These are phyloP conservation scores for Perodicticus potto DNA, from an alignment of 2,797 vertebrate genomes.

Conservation along the genomic window DNA sequence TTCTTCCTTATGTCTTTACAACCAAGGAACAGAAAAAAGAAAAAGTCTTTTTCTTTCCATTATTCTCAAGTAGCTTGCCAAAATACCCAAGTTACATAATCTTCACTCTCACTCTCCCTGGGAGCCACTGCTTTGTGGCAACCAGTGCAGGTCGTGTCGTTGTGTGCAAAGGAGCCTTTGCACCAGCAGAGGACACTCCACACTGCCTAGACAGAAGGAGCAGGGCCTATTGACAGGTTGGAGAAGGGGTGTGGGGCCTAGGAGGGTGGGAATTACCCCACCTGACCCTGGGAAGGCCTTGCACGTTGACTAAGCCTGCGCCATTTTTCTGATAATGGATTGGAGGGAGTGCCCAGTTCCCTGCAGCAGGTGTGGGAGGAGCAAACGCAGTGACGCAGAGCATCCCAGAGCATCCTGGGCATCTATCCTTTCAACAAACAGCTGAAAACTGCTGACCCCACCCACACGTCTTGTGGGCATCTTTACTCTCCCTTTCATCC, in stretches of 20 bases:
- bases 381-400: constrained; percentile 44
- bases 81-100: background rate
- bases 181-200: constrained; percentile 79
- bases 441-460: background rate
- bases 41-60: background rate
- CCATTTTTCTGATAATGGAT: constrained; percentile 70
- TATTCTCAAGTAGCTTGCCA: background rate
- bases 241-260: constrained; percentile 59
- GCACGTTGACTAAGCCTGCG: constrained; percentile 64
- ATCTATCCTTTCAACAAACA: constrained; percentile 55
- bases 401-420: background rate
- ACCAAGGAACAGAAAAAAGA: background rate
- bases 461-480: constrained; percentile 12
- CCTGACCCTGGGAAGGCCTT: constrained; percentile 62
- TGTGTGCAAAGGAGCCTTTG: constrained; percentile 56
- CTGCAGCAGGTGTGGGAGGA: constrained; percentile 66
- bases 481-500: constrained; percentile 31
- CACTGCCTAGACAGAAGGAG: constrained; percentile 49
- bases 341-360: constrained; percentile 34
- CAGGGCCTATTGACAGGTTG: constrained; percentile 75
- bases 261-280: constrained; percentile 58
- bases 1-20: background rate
- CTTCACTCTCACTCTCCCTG: background rate
- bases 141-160: rapidly evolving
- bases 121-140: background rate